Evolutionary conservation across 2,113 vertebrate species (phyloP), one percentile per base, ranked within the genome.

Genomic region (Naja naja): DNA sequence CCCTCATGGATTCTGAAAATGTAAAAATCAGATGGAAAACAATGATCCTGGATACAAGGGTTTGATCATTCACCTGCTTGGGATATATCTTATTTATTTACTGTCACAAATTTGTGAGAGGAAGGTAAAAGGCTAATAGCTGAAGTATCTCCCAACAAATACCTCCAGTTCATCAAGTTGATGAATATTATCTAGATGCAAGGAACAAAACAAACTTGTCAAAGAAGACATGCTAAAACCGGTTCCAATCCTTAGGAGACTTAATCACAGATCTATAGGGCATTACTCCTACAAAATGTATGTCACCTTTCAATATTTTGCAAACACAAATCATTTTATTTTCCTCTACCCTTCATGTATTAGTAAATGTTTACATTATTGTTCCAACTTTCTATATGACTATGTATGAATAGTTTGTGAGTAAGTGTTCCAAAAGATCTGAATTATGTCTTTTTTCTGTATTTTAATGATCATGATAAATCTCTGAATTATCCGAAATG

Each of bases 121-220:
- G 85, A 1, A 55, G 47, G 55, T 0, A 2, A 93, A 49, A 92
- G 94, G 91, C 45, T 85, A 87, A 60, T 93, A 74, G 91, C 95
- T 96, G 94, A 56, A 95, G 91, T 81, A 95, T 95, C 93, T 93
- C 94, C 92, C 90, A 74, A 95, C 95, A 92, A 91, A 96, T 94
- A 91, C 96, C 93, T 96, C 94, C 96, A 95, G 94, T 91, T 96
- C 97, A 96, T 95, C 45, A 90, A 94, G 93, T 89, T 95, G 96
- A 96, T 87, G 92, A 96, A 96, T 30, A 0, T 55, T 54, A 93
- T 94, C 96, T 94, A 0, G 52, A 92, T 93, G 87, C 56, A 90
- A 0, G 8, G 39, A 85, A 54, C 56, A 47, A 94, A 94, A 87
- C 7, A 74, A 91, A 92, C 45, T 18, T 39, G 27, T 39, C 89